Base-by-base conservation (phyloP, 2,888 invertebrate genomes). In the Sinelater perroti region DNA sequence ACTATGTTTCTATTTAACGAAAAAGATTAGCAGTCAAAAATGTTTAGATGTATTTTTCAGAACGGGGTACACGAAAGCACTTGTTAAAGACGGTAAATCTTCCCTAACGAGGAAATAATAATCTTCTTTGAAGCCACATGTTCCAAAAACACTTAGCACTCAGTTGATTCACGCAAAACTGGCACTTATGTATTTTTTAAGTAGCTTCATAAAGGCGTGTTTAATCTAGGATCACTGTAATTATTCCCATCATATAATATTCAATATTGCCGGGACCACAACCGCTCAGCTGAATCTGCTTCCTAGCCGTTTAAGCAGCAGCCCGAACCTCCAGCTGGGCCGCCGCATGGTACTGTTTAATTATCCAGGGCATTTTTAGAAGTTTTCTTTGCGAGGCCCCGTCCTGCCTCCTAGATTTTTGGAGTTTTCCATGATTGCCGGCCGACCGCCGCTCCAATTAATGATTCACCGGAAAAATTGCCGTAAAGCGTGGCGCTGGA, bases 151-250 rank as follows among this genome's bases (percentile, higher is more conserved):
- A 49, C 21, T 56, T 56, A 56, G 18, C 56, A 56, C 40, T 49
- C 42, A 49, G 20, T 49, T 56, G 14, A 49, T 49, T 40, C 42
- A 14, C 26, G 26, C n/a, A 20, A 31, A 55, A 40, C 26, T 55
- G 36, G 38, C 26, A 28, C 16, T 56, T 63, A 63, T 59, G 61
- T 56, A 59, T 54, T 62, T 63, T 63, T 59, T 61, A 63, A 63
- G 56, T 61, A 61, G 58, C 59, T 58, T 59, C 54, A 57, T 52
- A 60, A 54, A 30, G 60, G 57, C 57, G 54, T 58, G 45, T 63
- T 61, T 60, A 60, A 63, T 62, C 59, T 57, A 53, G 57, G 51
- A 63, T 65, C 55, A 64, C 62, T 62, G 62, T 64, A 60, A 63
- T 63, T 55, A 62, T 56, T 56, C 56, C 56, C 56, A 56, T 45